Percentiles rank a stretch among this genome's conserved stretches.
Evolutionary conservation across 2,888 invertebrate species (phyloP).

Genomic region (Eristalinus sepulchralis): DNA sequence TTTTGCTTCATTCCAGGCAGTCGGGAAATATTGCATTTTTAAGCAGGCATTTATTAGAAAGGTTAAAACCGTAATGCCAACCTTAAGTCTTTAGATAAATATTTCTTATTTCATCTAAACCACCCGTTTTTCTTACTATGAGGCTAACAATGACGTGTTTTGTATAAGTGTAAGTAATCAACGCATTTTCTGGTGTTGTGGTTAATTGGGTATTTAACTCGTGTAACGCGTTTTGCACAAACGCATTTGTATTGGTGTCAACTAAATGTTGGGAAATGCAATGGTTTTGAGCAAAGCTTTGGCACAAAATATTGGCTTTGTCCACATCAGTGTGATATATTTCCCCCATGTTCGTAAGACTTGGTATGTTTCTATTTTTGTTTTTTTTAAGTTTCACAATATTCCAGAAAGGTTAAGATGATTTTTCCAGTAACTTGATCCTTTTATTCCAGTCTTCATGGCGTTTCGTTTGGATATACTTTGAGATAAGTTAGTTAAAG

Average conservation of each 20-base stretch:
- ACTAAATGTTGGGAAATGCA: background rate
- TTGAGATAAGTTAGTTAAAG: background rate
- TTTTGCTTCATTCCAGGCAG: too few relatives aligned
- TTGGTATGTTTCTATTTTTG: background rate
- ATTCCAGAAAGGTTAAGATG: background rate
- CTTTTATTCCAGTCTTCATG: background rate
- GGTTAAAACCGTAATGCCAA: background rate
- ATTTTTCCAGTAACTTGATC: background rate
- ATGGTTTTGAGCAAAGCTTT: background rate
- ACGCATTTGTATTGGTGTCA: too few relatives aligned
- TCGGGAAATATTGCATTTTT: constrained; percentile 10
- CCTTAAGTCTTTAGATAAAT: background rate
- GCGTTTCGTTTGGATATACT: background rate
- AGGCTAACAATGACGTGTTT: background rate
- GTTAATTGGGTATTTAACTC: background rate
- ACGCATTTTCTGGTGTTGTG: background rate
- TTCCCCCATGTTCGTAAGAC: too few relatives aligned
- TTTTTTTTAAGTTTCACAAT: constrained; percentile 4
- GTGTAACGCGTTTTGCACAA: too few relatives aligned
- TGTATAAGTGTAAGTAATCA: background rate
- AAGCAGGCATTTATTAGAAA: background rate
- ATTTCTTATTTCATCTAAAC: background rate
- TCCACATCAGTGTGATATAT: too few relatives aligned
- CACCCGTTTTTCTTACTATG: background rate
- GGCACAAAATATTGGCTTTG: too few relatives aligned